Base-by-base conservation (phyloP, 2,888 invertebrate genomes). In the Rhodophaea formosa region DNA sequence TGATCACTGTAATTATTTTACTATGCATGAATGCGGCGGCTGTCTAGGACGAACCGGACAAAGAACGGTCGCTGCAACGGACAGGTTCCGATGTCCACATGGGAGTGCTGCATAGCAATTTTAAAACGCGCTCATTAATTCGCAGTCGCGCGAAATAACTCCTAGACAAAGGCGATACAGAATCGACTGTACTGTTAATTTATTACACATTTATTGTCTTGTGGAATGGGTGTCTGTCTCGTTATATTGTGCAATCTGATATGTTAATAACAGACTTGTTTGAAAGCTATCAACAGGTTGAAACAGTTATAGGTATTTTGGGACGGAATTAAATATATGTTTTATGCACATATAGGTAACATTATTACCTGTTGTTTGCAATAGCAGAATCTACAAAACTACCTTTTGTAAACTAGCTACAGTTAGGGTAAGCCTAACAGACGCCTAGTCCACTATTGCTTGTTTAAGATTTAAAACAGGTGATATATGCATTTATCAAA, bases 1-100 rank as follows among this genome's bases (percentile, higher is more conserved):
- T 84, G 90, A 87, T 88, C 88, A 86, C 85, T 81, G 86, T 88
- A 87, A 90, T 91, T 90, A 90, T 88, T 90, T 56, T 91, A 89
- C 89, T 89, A 91, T 89, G 88, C 90, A 89, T 88, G 90, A 87
- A 88, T 89, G 90, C 67, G 78, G 82, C 84, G 83, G 83, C 79
- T 82, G 88, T 84, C 87, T 87, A 86, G 84, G 87, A 85, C 86
- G 84, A 80, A 77, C 74, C 76, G 87, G 88, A 89, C 89, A 89
- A 89, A 89, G 88, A 84, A 84, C 84, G 86, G 83, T 82, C 86
- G 77, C 79, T 69, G 74, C 80, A 82, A 80, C 67, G 74, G 83
- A 87, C 89, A 79, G 88, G 88, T 87, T 86, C 80, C 77, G 75
- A 80, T 80, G 75, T 77, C 86, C 55, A 81, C 85, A 79, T 84